These are phyloP conservation scores for Xylota sylvarum DNA, from an alignment of 2,888 invertebrate species.

Conservation along the genomic window DNA sequence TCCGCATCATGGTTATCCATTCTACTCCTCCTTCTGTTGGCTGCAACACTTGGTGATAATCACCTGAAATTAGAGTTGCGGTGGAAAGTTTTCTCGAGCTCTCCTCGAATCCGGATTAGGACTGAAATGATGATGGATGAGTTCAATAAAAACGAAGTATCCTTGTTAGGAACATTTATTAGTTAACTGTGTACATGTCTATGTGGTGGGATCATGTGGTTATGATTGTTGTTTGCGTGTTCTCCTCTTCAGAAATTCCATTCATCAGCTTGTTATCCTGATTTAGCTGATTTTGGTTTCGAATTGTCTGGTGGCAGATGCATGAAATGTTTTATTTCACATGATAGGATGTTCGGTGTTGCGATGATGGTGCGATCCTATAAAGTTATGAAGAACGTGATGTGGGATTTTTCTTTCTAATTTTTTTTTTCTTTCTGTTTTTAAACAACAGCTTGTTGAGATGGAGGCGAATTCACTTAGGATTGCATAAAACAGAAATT, in stretches of 20 bases:
- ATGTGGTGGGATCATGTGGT: conserved; percentile 69
- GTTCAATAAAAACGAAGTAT: conserved; percentile 65
- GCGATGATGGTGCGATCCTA: conserved; percentile 32
- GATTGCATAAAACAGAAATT: too few relatives aligned
- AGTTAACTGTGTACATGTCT: conserved; percentile 18
- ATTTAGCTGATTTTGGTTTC: conserved; percentile 61
- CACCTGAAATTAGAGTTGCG: conserved; percentile 74
- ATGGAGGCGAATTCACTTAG: neutral
- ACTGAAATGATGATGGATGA: conserved; percentile 69
- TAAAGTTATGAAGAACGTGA: conserved; percentile 75
- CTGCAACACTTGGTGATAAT: conserved; percentile 75
- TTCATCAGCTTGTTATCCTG: conserved; percentile 76
- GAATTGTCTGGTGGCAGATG: conserved; percentile 64
- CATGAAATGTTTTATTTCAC: conserved; percentile 72
- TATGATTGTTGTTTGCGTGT: conserved; percentile 68
- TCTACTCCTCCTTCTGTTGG: conserved; percentile 21
- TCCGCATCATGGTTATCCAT: conserved; percentile 22
- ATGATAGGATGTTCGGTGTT: conserved; percentile 21
- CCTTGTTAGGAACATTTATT: conserved; percentile 65
- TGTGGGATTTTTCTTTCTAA: conserved; percentile 37
- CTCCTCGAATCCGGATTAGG: conserved; percentile 57
- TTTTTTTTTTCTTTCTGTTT: neutral
- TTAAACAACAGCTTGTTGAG: conserved; percentile 31
- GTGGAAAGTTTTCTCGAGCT: conserved; percentile 55
- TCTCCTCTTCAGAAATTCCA: conserved; percentile 26